phyloP scores from a whole-genome alignment of 2,797 vertebrate species.

The Champsocephalus esox region DNA sequence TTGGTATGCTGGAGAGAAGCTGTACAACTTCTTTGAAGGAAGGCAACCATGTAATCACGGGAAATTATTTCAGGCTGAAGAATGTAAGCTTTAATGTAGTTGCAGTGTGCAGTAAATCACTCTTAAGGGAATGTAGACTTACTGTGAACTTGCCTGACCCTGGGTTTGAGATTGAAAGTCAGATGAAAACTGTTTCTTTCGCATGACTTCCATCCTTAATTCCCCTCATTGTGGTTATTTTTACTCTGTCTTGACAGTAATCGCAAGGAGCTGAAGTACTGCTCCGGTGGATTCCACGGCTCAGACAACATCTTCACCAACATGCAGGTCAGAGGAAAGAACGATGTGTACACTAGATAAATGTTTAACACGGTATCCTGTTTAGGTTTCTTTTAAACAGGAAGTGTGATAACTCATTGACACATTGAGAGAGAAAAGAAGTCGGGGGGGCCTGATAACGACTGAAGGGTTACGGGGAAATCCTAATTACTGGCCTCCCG shows the following conservation, averaged over 20 bases:
- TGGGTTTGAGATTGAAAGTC: neutral
- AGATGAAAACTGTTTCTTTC: neutral
- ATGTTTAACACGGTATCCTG: neutral
- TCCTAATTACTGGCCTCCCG: neutral
- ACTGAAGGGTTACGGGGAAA: neutral
- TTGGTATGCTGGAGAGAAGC: conserved; percentile 11
- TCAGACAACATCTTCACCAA: conserved; percentile 93
- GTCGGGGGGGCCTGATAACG: neutral
- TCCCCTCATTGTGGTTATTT: neutral
- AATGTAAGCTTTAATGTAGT: conserved; percentile 4
- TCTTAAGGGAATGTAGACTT: neutral
- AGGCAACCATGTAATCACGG: conserved; percentile 34
- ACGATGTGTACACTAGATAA: neutral
- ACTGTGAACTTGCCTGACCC: neutral
- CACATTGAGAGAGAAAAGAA: too few relatives aligned
- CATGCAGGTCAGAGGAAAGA: conserved; percentile 91
- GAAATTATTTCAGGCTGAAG: conserved; percentile 43
- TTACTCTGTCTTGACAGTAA: conserved; percentile 77
- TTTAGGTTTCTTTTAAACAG: neutral
- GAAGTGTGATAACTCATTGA: neutral
- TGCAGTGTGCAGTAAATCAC: neutral
- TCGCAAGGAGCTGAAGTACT: conserved; percentile 85
- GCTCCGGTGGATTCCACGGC: conserved; percentile 91
- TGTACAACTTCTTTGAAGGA: conserved; percentile 11
- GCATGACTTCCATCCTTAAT: neutral